Evolutionary conservation across 2,888 invertebrate genomes (phyloP).

Genomic region (Cerceris rybyensis): DNA sequence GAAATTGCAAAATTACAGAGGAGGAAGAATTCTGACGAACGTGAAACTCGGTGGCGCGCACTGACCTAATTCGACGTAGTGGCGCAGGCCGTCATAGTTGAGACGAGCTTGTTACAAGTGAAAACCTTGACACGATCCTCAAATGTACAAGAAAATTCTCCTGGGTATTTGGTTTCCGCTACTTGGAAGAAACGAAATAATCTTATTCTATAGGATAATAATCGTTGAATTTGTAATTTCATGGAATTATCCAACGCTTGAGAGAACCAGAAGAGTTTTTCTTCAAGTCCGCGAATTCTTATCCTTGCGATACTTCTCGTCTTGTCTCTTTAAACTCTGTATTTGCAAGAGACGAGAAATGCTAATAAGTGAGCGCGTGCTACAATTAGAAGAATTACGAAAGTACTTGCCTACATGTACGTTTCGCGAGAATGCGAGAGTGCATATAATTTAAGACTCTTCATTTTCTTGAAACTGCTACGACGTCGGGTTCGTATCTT

Average conservation of each 20-base stretch:
- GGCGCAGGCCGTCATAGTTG: slow-evolving; percentile 52
- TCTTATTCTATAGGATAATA: too few relatives aligned
- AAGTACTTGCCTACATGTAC: slow-evolving; percentile 23
- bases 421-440: slow-evolving; percentile 12
- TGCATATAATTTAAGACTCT: slow-evolving; percentile 43
- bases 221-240: background rate
- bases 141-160: slow-evolving; percentile 13
- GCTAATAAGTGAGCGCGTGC: slow-evolving; percentile 17
- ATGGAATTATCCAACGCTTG: background rate
- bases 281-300: background rate
- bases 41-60: slow-evolving; percentile 19
- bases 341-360: slow-evolving; percentile 23
- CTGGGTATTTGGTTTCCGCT: slow-evolving; percentile 2
- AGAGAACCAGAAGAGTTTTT: background rate
- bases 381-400: slow-evolving; percentile 50
- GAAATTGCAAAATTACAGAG: slow-evolving; percentile 28
- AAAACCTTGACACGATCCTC: slow-evolving; percentile 38
- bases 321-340: background rate
- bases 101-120: slow-evolving; percentile 19
- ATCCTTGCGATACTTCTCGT: background rate
- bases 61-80: slow-evolving; percentile 61
- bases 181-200: too few relatives aligned
- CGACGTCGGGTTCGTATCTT: slow-evolving; percentile 1
- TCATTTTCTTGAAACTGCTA: slow-evolving; percentile 33
- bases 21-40: slow-evolving; percentile 9